A percentile compares a stretch with the other conserved stretches of the same genome.
These are phyloP conservation scores for Musca vetustissima DNA, from an alignment of 1,140 invertebrate species.

Conservation along the genomic window DNA sequence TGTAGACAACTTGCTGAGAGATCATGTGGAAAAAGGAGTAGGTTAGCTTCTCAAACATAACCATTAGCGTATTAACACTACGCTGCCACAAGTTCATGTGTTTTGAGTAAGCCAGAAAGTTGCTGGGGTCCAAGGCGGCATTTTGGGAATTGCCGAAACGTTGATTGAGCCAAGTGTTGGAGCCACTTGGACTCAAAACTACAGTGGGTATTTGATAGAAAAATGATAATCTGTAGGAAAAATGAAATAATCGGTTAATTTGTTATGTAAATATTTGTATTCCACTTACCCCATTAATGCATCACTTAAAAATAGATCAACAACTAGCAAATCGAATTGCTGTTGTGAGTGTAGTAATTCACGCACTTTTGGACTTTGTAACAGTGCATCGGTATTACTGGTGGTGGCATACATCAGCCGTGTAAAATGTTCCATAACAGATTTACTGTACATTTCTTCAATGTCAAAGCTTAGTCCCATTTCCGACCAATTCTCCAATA, in stretches of 20 bases:
- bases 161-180: slow-evolving; percentile 65
- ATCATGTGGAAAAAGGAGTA: slow-evolving; percentile 52
- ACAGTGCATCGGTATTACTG: slow-evolving; percentile 44
- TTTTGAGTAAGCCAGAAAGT: slow-evolving; percentile 59
- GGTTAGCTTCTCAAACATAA: slow-evolving; percentile 48
- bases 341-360: slow-evolving; percentile 44
- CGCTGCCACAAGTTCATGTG: slow-evolving; percentile 64
- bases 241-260: not conserved
- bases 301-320: slow-evolving; percentile 50
- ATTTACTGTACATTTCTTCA: slow-evolving; percentile 41
- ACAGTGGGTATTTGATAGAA: slow-evolving; percentile 63
- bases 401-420: slow-evolving; percentile 48
- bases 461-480: slow-evolving; percentile 51
- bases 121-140: slow-evolving; percentile 63
- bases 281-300: slow-evolving; percentile 45
- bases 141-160: slow-evolving; percentile 66
- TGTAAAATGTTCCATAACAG: slow-evolving; percentile 44
- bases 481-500: slow-evolving; percentile 56
- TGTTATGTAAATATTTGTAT: not conserved
- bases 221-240: slow-evolving; percentile 56
- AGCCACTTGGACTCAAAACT: slow-evolving; percentile 61
- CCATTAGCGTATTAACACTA: slow-evolving; percentile 58
- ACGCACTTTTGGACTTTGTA: slow-evolving; percentile 39
- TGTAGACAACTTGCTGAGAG: slow-evolving; percentile 48
- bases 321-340: slow-evolving; percentile 46